Evolutionary conservation across 2,797 vertebrate species (phyloP).

Genomic region (Chiloscyllium punctatum): DNA sequence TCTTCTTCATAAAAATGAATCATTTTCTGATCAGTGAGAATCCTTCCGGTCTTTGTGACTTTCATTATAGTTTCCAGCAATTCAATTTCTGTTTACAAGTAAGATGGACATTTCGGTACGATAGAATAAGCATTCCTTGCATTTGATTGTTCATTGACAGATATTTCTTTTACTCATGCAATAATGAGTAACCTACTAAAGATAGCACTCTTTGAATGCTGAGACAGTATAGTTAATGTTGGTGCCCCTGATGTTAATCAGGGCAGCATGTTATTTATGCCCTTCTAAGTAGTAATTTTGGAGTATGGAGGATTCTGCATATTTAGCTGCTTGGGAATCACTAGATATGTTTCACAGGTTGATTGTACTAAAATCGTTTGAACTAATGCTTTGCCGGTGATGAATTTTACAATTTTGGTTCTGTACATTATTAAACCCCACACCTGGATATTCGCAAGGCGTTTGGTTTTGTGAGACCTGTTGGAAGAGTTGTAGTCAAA

Average conservation of each 20-base stretch:
- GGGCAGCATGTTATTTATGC: not conserved
- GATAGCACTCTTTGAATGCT: not conserved
- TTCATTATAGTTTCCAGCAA: slow-evolving; percentile 52
- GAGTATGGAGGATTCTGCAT: not conserved
- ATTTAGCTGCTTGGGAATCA: not conserved
- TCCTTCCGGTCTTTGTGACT: slow-evolving; percentile 52
- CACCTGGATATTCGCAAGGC: not conserved
- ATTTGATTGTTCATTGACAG: not conserved
- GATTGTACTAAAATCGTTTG: not conserved
- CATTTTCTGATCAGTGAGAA: slow-evolving; percentile 56
- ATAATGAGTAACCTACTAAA: not conserved
- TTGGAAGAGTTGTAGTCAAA: not conserved
- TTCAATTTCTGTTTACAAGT: slow-evolving; percentile 47
- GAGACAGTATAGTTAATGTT: not conserved
- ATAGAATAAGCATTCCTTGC: not conserved
- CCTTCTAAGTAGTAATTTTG: not conserved
- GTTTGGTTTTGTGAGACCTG: not conserved
- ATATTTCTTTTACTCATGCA: not conserved
- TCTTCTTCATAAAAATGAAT: slow-evolving; percentile 62
- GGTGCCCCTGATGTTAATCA: not conserved
- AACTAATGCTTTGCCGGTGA: not conserved
- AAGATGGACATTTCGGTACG: slow-evolving; percentile 24
- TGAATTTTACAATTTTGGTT: not conserved
- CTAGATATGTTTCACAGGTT: not conserved
- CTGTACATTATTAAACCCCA: not conserved